phyloP scores from a whole-genome alignment of 2,113 vertebrate genomes.

The Motacilla tschutschensis region DNA sequence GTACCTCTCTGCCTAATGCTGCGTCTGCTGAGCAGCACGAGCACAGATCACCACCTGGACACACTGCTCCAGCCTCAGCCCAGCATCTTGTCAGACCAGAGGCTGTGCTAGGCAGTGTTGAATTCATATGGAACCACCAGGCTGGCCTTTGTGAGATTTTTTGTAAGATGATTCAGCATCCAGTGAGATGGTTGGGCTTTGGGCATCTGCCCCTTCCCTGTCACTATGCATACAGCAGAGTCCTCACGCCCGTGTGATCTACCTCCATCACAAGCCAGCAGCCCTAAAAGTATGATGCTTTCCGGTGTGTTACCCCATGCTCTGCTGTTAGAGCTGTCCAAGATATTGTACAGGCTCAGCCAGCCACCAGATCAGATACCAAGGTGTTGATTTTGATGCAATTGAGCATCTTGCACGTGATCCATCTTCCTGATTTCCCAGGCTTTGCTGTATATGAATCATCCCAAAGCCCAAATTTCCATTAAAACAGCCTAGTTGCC shows the following conservation, averaged over 20 bases:
- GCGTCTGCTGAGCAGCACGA: rapidly evolving
- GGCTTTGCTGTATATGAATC: neutral
- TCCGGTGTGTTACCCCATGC: neutral
- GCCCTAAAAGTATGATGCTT: neutral
- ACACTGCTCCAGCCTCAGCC: neutral
- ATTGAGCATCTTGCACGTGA: rapidly evolving
- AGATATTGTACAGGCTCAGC: rapidly evolving
- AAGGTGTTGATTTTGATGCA: neutral
- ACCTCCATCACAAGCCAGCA: neutral
- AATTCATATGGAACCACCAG: neutral
- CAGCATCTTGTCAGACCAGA: neutral
- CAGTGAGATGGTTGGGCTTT: neutral
- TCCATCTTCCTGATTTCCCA: neutral
- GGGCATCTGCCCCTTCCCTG: neutral
- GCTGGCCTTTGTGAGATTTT: neutral
- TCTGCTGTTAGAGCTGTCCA: neutral
- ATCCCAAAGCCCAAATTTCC: neutral
- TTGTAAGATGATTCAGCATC: neutral
- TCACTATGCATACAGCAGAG: neutral
- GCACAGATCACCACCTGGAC: rapidly evolving
- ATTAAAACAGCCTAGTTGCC: neutral
- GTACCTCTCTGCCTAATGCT: neutral
- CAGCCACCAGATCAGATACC: neutral
- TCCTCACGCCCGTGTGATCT: neutral
- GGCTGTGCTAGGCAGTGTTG: neutral